These are phyloP conservation scores for Andinoacara biseriatus DNA, from an alignment of 2,113 vertebrate species.

Conservation along the genomic window DNA sequence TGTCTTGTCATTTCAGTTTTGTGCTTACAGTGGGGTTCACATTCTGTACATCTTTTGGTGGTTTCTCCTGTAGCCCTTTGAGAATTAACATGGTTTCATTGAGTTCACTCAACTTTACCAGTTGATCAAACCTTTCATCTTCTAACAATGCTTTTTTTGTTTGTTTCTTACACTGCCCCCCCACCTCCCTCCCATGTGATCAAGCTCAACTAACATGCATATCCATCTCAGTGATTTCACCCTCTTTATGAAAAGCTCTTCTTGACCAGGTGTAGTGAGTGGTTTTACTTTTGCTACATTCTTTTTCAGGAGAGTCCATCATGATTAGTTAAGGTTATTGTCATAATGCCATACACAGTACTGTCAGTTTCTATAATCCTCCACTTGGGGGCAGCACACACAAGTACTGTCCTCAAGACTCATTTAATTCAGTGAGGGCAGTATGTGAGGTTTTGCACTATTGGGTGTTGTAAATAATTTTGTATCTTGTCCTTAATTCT, in stretches of 20 bases:
- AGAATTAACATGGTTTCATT: constrained; percentile 21
- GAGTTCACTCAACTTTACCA: constrained; percentile 28
- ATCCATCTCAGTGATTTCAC: constrained; percentile 20
- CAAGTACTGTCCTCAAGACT: constrained; percentile 57
- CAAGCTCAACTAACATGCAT: constrained; percentile 30
- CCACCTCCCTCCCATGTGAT: background rate
- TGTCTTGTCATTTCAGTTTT: constrained; percentile 47
- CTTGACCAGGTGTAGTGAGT: background rate
- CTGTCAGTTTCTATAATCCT: constrained; percentile 30
- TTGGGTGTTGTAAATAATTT: constrained; percentile 80
- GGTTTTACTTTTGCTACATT: background rate
- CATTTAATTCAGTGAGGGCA: constrained; percentile 60
- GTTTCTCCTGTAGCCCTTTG: constrained; percentile 27
- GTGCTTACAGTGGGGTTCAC: constrained; percentile 39
- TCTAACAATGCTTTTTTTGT: constrained; percentile 7
- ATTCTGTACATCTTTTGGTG: constrained; percentile 16
- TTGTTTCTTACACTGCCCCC: no score
- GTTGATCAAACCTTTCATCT: background rate
- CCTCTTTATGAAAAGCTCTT: background rate
- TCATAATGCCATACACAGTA: constrained; percentile 39
- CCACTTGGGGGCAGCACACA: constrained; percentile 63
- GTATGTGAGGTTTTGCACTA: constrained; percentile 81
- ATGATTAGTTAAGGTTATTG: background rate
- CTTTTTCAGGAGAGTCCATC: background rate
- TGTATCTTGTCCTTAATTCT: constrained; percentile 76